Base-by-base conservation (phyloP, 2,113 vertebrate genomes). In the Actinemys pallida region DNA sequence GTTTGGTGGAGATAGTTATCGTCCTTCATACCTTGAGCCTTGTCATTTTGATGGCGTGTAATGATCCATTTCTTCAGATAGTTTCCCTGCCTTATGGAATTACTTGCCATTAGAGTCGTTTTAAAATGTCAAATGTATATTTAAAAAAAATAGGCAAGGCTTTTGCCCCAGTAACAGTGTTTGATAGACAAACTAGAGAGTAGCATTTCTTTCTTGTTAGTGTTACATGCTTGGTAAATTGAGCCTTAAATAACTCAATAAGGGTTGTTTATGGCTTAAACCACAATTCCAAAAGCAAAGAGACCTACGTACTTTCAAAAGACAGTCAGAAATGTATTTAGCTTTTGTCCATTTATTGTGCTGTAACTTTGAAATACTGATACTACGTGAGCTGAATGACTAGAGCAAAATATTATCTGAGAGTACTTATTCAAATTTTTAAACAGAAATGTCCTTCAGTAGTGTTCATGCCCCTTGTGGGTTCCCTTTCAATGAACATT, bases 241-340 rank as follows among this genome's bases (percentile, higher is more conserved):
- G 94, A 93, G 83, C 90, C 84, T 90, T 93, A 94, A 96, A 90
- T 90, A 92, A 86, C 56, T 72, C 50, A 6, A 1, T 69, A 76
- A 93, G 91, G 4, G 22, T 75, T 78, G 76, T 86, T 95, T 86
- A 72, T 42, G 79, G 72, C 31, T 49, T 54, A 57, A 90, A 69
- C 17, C 6, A 1, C 6, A n/a, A 49, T 54, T 89, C 83, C 0
- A 2, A 82, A 84, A 75, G 50, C 50, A 24, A 59, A 78, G 80
- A 81, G 19, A 72, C 14, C 17, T 39, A 72, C 17, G 13, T 35
- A 76, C 47, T 89, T 80, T 47, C 0, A 0, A 10, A 27, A 62
- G 80, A 10, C 17, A 1, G 5, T 29, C 24, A 72, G 65, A 56
- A 83, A 45, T 45, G 45, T 57, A 83, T 83, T 57, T 29, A 42